Conservation (phyloP, 2,113 vertebrate species). For the Ovis aries region ARS-UI_Ramb_v3.0 NC_056056.1:19484501-19485000, state of each 20-base stretch:
- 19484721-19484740: neutral
- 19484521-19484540: neutral
- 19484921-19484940: neutral
- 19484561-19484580: neutral
- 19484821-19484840: constrained; percentile 10
- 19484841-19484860: constrained; percentile 28
- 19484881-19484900: neutral
- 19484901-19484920: constrained; percentile 22
- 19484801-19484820: neutral
- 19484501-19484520: neutral
- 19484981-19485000: neutral
- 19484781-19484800: neutral
- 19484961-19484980: neutral
- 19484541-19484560: neutral
- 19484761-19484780: neutral
- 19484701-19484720: neutral
- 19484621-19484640: neutral
- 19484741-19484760: neutral
- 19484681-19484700: neutral
- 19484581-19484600: neutral
- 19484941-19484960: neutral
- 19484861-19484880: neutral
- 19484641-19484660: neutral
- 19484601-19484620: neutral
- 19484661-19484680: neutral